Conservation (phyloP, 2,888 invertebrate species). For the Sphecodes monilicornis region DNA sequence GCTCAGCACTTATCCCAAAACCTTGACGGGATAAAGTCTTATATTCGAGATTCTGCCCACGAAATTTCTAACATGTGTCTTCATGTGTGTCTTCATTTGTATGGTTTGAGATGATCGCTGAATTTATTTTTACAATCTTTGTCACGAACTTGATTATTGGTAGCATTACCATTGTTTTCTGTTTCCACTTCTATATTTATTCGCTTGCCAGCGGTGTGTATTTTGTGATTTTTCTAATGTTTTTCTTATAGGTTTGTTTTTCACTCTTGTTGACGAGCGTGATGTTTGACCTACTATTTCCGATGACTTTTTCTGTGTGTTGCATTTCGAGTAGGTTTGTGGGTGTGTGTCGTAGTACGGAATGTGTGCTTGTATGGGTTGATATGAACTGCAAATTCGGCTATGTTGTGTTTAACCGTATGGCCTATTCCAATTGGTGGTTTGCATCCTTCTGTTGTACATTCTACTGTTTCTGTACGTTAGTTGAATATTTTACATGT, state of each 20-base stretch:
- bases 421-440: background rate
- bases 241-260: background rate
- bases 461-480: background rate
- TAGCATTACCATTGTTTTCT: background rate
- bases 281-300: background rate
- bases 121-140: background rate
- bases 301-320: background rate
- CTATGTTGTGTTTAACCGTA: background rate
- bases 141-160: background rate
- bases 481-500: background rate
- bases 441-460: background rate
- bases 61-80: too few species aligned
- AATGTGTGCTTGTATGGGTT: background rate
- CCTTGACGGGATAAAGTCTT: too few species aligned
- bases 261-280: background rate
- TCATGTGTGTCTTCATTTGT: background rate
- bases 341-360: background rate
- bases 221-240: background rate
- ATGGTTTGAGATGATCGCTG: background rate
- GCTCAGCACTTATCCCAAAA: too few species aligned
- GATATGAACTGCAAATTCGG: background rate
- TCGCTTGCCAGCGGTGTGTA: background rate
- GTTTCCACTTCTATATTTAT: background rate
- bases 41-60: too few species aligned
- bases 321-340: background rate